Percentiles rank a stretch among this genome's conserved stretches.
Conservation (phyloP, 53 echinoderm and acorn worm genomes). For the Pentamera pediparva region DNA sequence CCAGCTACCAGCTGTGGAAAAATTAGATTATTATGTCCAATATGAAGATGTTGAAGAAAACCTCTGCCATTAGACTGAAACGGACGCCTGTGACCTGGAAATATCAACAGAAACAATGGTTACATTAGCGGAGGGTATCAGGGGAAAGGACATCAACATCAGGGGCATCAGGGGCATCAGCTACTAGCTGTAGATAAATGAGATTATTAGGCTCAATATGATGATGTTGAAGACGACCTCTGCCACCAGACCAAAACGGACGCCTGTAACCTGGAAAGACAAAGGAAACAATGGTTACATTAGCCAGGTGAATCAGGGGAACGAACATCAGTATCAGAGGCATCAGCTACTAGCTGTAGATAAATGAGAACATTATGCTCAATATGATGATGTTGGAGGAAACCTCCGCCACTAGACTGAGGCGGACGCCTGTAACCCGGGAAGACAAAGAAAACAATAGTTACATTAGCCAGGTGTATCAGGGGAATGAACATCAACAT, state of each 20-base stretch:
- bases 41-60: conserved; percentile 73
- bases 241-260: conserved; percentile 49
- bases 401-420: conserved; percentile 55
- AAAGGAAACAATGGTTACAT: conserved; percentile 19
- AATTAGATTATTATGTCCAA: conserved; percentile 74
- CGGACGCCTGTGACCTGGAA: conserved; percentile 51
- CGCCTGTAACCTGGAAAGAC: conserved; percentile 46
- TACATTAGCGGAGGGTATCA: not conserved
- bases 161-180: too few relatives aligned
- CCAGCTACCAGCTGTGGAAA: conserved; percentile 84
- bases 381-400: conserved; percentile 71
- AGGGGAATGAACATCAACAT: conserved; percentile 75
- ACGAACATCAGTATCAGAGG: conserved; percentile 71
- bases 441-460: not conserved
- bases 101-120: not conserved
- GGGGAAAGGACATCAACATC: not conserved
- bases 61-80: conserved; percentile 54
- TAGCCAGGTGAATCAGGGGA: conserved; percentile 66
- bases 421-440: conserved; percentile 56
- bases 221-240: conserved; percentile 81
- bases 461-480: conserved; percentile 56
- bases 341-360: conserved; percentile 86
- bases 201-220: too few relatives aligned
- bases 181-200: too few relatives aligned
- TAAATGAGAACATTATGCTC: conserved; percentile 76